These are phyloP conservation scores for Eufriesea mexicana DNA, from an alignment of 1,140 invertebrate species.

Conservation along the genomic window DNA sequence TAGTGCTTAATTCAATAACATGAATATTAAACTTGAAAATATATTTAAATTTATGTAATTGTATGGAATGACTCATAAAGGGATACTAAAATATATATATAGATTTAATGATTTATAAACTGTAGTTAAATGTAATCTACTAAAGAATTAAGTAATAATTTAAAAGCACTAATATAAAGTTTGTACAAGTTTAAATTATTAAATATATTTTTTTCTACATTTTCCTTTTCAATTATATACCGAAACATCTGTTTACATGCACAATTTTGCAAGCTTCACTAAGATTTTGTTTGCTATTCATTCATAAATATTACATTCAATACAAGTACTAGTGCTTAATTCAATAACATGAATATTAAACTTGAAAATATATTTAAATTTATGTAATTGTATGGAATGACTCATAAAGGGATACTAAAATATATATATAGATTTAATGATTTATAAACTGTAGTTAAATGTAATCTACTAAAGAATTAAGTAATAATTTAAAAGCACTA, in stretches of 20 bases:
- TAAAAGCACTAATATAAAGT: neutral
- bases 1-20: constrained; percentile 22
- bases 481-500: neutral
- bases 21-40: constrained; percentile 19
- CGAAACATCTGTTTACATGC: constrained; percentile 5
- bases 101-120: neutral
- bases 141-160: neutral
- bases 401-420: neutral
- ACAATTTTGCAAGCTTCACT: neutral
- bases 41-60: constrained; percentile 10
- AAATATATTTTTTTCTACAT: neutral
- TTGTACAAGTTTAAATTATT: neutral
- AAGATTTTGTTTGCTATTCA: constrained; percentile 12
- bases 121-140: neutral
- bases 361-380: constrained; percentile 6
- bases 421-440: neutral
- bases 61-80: constrained; percentile 25
- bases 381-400: constrained; percentile 35
- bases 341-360: constrained; percentile 25
- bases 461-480: neutral
- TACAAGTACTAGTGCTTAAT: constrained; percentile 26
- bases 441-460: constrained; percentile 9
- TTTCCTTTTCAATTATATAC: no score
- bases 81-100: constrained; percentile 4
- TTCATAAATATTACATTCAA: neutral